These are phyloP conservation scores for Drosophila sordidula DNA, from an alignment of 2,888 invertebrate species.

Conservation along the genomic window DNA sequence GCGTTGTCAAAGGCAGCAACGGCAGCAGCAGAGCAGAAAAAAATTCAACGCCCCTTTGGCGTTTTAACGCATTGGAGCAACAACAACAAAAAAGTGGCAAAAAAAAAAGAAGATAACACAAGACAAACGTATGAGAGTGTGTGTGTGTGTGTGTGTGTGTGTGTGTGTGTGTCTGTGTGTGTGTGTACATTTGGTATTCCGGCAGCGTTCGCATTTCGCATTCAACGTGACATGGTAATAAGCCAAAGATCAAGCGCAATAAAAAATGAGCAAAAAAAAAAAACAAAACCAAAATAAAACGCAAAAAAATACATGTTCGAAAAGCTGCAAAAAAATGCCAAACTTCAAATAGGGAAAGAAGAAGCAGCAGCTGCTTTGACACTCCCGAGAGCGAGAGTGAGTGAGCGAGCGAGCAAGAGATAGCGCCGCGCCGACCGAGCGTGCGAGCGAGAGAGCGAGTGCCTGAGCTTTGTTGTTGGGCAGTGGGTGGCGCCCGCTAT, in stretches of 20 bases:
- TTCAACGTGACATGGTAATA: constrained; percentile 82
- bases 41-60: constrained; percentile 72
- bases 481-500: constrained; percentile 66
- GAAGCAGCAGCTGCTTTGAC: constrained; percentile 49
- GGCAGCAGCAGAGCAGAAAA: constrained; percentile 29
- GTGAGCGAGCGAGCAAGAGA: constrained; percentile 25
- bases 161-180: constrained; percentile 17
- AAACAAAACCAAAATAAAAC: constrained; percentile 5
- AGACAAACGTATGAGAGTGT: not conserved
- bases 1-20: constrained; percentile 52
- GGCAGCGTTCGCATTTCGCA: constrained; percentile 70
- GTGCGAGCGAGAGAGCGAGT: constrained; percentile 16
- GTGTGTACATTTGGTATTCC: constrained; percentile 56
- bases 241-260: constrained; percentile 82
- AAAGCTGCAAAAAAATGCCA: constrained; percentile 43
- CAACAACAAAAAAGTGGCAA: constrained; percentile 22
- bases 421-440: constrained; percentile 5
- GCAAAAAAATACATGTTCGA: constrained; percentile 23
- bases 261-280: constrained; percentile 59
- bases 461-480: constrained; percentile 37
- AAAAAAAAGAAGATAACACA: constrained; percentile 14
- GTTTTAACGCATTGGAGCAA: constrained; percentile 60
- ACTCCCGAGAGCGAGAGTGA: constrained; percentile 46
- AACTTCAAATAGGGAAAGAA: constrained; percentile 49
- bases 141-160: not conserved